Evolutionary conservation across 2,113 vertebrate species (phyloP).

Genomic region (Cyanistes caeruleus): DNA sequence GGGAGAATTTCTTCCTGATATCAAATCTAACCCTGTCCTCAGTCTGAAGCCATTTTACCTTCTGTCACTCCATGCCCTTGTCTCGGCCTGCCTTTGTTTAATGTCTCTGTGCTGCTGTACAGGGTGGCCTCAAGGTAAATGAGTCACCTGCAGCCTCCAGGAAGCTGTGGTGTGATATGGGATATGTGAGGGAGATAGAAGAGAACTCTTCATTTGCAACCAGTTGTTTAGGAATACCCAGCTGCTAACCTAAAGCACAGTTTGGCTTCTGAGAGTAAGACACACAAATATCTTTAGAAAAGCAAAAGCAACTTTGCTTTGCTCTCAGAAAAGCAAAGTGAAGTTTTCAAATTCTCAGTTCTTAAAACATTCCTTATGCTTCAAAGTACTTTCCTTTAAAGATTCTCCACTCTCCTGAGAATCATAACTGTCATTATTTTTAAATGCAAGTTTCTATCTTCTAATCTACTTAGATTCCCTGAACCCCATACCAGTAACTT

Average conservation of each 20-base stretch:
- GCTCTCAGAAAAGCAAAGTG: background rate
- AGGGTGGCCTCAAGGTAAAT: background rate
- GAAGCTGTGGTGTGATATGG: accelerated
- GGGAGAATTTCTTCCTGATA: background rate
- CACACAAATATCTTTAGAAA: background rate
- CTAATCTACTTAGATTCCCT: background rate
- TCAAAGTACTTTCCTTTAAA: constrained; percentile 7
- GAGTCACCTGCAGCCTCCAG: background rate
- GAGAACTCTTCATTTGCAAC: background rate
- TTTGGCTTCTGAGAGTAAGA: background rate
- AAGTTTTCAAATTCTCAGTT: background rate
- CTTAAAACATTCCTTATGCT: background rate
- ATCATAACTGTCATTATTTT: constrained; percentile 3
- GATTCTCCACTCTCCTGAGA: background rate
- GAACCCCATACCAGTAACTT: background rate
- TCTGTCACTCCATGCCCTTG: background rate
- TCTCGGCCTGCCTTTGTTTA: background rate
- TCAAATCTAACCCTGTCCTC: background rate
- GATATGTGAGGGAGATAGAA: accelerated
- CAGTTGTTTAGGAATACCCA: background rate
- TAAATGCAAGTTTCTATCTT: background rate
- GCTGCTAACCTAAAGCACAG: background rate
- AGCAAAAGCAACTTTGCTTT: background rate
- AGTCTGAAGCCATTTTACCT: background rate
- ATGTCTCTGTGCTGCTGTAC: background rate